Percentiles rank a stretch among this genome's conserved stretches.
phyloP scores from a whole-genome alignment of 2,113 vertebrate genomes.

The Crocuta crocuta region DNA sequence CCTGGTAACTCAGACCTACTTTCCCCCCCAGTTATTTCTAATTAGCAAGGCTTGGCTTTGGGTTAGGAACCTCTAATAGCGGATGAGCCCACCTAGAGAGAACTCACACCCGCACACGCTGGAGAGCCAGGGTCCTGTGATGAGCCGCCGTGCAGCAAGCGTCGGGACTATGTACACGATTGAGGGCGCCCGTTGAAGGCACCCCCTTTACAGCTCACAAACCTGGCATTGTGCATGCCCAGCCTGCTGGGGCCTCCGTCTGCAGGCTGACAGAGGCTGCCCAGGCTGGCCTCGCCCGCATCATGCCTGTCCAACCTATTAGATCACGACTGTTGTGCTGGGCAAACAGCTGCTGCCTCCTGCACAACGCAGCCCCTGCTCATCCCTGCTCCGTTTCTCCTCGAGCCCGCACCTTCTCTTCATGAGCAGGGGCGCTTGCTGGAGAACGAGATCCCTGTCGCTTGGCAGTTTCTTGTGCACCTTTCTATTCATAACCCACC shows the following conservation, averaged over 20 bases:
- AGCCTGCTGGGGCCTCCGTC: fast-evolving
- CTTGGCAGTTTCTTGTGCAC: background rate
- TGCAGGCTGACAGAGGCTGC: background rate
- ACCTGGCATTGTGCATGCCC: fast-evolving
- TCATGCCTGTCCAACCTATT: background rate
- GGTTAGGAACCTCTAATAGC: background rate
- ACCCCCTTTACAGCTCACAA: background rate
- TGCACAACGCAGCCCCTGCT: background rate
- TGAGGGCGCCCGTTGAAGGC: fast-evolving
- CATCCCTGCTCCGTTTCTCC: background rate
- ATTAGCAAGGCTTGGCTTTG: background rate
- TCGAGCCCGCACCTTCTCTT: background rate
- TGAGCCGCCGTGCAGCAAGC: background rate
- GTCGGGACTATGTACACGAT: fast-evolving
- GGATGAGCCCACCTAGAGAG: background rate
- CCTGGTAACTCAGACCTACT: background rate
- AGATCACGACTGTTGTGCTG: background rate
- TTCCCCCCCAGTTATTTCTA: background rate
- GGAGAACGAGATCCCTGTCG: conserved; percentile 34
- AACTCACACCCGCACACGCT: background rate
- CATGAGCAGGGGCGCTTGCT: background rate
- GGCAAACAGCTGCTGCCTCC: conserved; percentile 48
- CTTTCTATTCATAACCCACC: conserved; percentile 44
- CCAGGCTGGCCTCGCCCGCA: background rate
- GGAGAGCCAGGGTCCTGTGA: background rate